Percentiles rank a stretch among this genome's conserved stretches.
Conservation (phyloP, 2,113 vertebrate genomes). For the Osmerus eperlanus region DNA sequence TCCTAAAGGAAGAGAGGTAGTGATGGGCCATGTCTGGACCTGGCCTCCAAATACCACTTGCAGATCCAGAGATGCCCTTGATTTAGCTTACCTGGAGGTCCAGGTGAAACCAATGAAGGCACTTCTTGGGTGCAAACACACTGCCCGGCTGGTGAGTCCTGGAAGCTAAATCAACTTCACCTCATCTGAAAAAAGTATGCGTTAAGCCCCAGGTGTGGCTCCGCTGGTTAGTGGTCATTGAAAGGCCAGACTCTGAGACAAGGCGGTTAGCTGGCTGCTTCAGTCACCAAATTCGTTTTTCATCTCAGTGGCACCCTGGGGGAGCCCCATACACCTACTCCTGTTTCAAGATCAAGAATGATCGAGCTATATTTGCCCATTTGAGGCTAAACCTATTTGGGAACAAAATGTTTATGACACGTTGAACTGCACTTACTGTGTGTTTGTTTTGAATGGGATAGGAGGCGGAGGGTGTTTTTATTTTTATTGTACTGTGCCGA, state of each 20-base stretch:
- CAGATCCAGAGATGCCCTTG: too few relatives aligned
- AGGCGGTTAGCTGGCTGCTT: background rate
- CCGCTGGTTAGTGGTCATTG: background rate
- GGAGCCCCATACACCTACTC: conserved; percentile 5
- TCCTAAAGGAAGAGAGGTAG: too few relatives aligned
- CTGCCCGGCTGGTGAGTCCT: too few relatives aligned
- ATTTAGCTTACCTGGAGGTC: too few relatives aligned
- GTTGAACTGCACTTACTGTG: conserved; percentile 21
- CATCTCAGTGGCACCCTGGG: conserved; percentile 21
- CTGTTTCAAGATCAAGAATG: background rate
- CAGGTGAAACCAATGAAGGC: too few relatives aligned
- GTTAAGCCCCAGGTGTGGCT: too few relatives aligned
- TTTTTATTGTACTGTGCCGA: conserved; percentile 24
- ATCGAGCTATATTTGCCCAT: conserved; percentile 10
- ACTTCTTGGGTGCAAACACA: too few relatives aligned
- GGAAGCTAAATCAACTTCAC: too few relatives aligned
- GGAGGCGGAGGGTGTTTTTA: background rate
- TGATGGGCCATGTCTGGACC: too few relatives aligned
- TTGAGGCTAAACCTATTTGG: conserved; percentile 24
- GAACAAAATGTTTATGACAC: conserved; percentile 40
- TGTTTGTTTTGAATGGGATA: background rate
- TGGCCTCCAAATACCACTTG: too few relatives aligned
- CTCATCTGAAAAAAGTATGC: too few relatives aligned
- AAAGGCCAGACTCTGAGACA: background rate
- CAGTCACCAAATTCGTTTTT: conserved; percentile 9